A percentile compares a stretch with the other conserved stretches of the same genome.
Evolutionary conservation across 53 echinoderm and acorn worm species (phyloP).

Genomic region (Paelopatides confundens): DNA sequence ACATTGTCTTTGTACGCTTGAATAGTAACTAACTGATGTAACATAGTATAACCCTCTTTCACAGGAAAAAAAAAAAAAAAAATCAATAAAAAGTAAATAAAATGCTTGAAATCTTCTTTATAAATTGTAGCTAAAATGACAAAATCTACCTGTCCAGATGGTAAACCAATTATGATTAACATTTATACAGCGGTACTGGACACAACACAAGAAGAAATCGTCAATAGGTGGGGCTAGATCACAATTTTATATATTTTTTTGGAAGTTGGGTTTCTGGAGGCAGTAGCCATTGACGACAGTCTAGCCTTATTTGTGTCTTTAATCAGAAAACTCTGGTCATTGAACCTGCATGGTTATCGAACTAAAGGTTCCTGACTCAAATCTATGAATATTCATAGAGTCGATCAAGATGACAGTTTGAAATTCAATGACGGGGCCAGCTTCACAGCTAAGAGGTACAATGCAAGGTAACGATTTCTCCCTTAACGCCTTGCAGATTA

Average conservation of each 20-base stretch:
- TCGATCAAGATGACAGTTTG: constrained; percentile 39
- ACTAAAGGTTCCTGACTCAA: constrained; percentile 48
- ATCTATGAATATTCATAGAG: constrained; percentile 46
- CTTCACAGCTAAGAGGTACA: constrained; percentile 37
- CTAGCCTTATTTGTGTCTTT: background rate
- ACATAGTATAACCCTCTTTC: too few species aligned
- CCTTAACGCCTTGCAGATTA: background rate
- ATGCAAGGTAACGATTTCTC: background rate
- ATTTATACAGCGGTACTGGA: too few species aligned
- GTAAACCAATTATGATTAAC: too few species aligned
- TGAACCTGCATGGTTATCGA: constrained; percentile 46
- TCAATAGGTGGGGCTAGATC: background rate
- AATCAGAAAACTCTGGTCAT: constrained; percentile 19
- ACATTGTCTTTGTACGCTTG: too few species aligned
- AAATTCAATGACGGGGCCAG: constrained; percentile 52
- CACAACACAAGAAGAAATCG: background rate
- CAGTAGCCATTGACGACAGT: background rate
- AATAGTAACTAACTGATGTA: too few species aligned
- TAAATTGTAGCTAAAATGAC: too few species aligned
- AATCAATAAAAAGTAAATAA: too few species aligned
- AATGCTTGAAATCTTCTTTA: too few species aligned
- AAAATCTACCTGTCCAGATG: too few species aligned
- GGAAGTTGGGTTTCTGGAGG: background rate
- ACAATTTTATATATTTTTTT: background rate
- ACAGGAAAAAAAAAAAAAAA: too few species aligned